phyloP scores from a whole-genome alignment of 2,797 vertebrate species.

The Sebastes matsubarae region DNA sequence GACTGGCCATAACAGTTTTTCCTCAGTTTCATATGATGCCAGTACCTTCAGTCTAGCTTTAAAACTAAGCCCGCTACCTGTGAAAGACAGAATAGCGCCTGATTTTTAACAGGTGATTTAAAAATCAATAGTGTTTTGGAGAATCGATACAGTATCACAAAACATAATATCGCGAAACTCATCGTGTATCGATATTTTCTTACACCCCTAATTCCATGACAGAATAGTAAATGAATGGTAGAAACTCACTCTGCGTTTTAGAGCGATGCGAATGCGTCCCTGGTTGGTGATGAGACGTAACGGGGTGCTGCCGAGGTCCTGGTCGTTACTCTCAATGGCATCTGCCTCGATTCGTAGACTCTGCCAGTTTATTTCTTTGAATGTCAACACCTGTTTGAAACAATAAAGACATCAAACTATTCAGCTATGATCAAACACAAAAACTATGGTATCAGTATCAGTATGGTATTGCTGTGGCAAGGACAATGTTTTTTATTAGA shows the following conservation, averaged over 20 bases:
- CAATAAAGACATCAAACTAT: constrained; percentile 10
- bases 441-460: not conserved
- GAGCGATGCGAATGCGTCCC: constrained; percentile 93
- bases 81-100: too few relatives aligned
- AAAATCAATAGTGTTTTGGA: too few relatives aligned
- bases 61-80: too few relatives aligned
- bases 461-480: not conserved
- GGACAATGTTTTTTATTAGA: not conserved
- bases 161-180: too few relatives aligned
- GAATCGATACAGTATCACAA: too few relatives aligned
- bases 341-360: constrained; percentile 96
- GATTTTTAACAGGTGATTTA: too few relatives aligned
- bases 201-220: not conserved
- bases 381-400: constrained; percentile 90
- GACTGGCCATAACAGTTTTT: too few relatives aligned
- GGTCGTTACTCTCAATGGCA: constrained; percentile 92
- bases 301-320: constrained; percentile 92
- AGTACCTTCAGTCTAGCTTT: too few relatives aligned
- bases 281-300: constrained; percentile 99
- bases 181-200: too few relatives aligned
- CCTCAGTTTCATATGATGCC: too few relatives aligned
- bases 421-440: not conserved
- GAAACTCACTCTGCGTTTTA: constrained; percentile 91
- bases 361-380: constrained; percentile 99
- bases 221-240: not conserved